Conservation (phyloP, 1,140 invertebrate species). For the Psilanteris sp. region DNA sequence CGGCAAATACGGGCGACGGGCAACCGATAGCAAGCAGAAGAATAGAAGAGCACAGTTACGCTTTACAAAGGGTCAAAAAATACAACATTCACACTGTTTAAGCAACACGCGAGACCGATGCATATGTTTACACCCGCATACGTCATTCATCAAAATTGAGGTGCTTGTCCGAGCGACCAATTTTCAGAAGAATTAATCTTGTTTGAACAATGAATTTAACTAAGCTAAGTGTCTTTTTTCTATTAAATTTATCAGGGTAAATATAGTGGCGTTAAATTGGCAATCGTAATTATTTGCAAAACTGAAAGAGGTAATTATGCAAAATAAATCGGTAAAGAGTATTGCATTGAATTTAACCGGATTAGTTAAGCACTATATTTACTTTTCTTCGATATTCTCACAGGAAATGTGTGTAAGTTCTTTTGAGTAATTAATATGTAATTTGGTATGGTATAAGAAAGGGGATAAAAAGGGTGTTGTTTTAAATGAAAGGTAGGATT, state of each 20-base stretch:
- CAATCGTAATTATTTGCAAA: slow-evolving; percentile 6
- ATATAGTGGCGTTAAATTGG: slow-evolving; percentile 4
- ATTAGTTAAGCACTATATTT: too few relatives aligned
- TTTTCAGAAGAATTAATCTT: slow-evolving; percentile 48
- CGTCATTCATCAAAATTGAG: slow-evolving; percentile 42
- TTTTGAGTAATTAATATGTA: too few relatives aligned
- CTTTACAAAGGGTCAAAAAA: slow-evolving; percentile 73
- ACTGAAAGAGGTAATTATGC: slow-evolving; percentile 3
- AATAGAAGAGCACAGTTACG: slow-evolving; percentile 68
- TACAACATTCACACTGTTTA: slow-evolving; percentile 70
- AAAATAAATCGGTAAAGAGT: too few relatives aligned
- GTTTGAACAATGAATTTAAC: slow-evolving; percentile 24
- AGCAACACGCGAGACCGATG: slow-evolving; percentile 62
- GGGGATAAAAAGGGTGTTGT: too few relatives aligned
- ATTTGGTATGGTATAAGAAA: too few relatives aligned
- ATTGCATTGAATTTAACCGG: too few relatives aligned
- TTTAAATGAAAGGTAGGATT: too few relatives aligned
- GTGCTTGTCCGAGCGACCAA: slow-evolving; percentile 44
- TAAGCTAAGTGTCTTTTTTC: slow-evolving; percentile 9
- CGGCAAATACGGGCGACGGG: slow-evolving; percentile 75
- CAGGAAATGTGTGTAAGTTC: too few relatives aligned
- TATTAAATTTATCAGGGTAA: too few relatives aligned
- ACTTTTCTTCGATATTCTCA: too few relatives aligned
- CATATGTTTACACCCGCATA: slow-evolving; percentile 58
- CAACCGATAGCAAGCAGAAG: slow-evolving; percentile 68